A percentile compares a stretch with the other conserved stretches of the same genome.
These are phyloP conservation scores for Nothocercus julius DNA, from an alignment of 2,113 vertebrate species.

Conservation along the genomic window DNA sequence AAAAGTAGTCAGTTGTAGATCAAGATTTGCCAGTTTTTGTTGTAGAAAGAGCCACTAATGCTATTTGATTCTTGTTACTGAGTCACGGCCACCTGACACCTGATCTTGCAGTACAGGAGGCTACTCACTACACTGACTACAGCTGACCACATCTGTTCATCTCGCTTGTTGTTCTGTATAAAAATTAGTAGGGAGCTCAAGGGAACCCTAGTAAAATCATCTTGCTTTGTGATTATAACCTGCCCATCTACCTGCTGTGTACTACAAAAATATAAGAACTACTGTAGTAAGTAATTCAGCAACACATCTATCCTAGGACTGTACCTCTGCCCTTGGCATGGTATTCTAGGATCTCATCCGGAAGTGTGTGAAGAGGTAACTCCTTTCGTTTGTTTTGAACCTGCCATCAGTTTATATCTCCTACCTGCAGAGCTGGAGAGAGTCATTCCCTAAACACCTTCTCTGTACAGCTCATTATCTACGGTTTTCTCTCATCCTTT, in stretches of 20 bases:
- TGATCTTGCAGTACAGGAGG: neutral
- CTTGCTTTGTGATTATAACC: neutral
- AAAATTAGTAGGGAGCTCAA: neutral
- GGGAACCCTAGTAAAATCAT: neutral
- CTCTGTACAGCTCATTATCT: neutral
- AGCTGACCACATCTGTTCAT: neutral
- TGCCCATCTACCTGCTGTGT: neutral
- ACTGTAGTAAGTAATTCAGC: fast-evolving
- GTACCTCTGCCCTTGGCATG: neutral
- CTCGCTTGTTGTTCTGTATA: neutral
- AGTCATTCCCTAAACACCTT: neutral
- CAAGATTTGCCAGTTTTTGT: neutral
- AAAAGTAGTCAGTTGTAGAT: too few relatives aligned
- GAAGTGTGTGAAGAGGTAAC: neutral
- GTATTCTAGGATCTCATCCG: fast-evolving
- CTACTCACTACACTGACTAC: neutral
- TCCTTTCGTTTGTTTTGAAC: neutral
- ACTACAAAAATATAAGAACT: neutral
- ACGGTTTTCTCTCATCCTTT: neutral
- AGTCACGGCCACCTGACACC: neutral
- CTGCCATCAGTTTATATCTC: neutral
- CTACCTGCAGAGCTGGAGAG: neutral
- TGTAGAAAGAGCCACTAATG: neutral
- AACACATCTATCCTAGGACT: fast-evolving
- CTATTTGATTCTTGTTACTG: neutral